Percentiles rank a stretch among this genome's conserved stretches.
phyloP scores from a whole-genome alignment of 2,888 invertebrate species.

The Prosapia bicincta region DNA sequence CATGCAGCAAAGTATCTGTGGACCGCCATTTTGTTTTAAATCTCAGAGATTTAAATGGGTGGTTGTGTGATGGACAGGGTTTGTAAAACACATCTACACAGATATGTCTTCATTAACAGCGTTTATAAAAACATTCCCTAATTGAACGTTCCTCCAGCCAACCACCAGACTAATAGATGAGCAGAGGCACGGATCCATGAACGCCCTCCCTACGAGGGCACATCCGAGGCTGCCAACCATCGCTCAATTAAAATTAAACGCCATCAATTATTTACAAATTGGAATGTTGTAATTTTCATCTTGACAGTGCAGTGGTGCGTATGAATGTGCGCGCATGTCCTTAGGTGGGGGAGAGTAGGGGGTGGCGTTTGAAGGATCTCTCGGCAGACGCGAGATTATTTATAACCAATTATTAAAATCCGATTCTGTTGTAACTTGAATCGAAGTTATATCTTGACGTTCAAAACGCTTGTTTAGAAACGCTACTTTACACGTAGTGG shows the following conservation, averaged over 20 bases:
- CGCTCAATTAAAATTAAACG: constrained; percentile 33
- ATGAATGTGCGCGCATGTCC: constrained; percentile 5
- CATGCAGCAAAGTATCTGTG: too few species aligned
- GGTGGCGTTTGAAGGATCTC: background rate
- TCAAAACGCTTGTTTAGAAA: too few species aligned
- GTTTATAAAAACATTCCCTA: too few species aligned
- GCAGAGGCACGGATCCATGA: background rate
- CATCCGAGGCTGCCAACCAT: constrained; percentile 9
- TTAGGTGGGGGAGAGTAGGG: background rate
- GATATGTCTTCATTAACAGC: too few species aligned
- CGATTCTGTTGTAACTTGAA: background rate
- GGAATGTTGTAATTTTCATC: constrained; percentile 30
- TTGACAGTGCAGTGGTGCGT: constrained; percentile 4
- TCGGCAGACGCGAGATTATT: constrained; percentile 20
- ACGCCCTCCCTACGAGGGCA: background rate
- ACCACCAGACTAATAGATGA: background rate
- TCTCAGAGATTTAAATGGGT: too few species aligned
- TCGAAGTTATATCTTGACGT: too few species aligned
- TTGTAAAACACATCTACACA: too few species aligned
- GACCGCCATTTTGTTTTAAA: too few species aligned
- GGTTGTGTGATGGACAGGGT: too few species aligned
- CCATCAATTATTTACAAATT: constrained; percentile 32
- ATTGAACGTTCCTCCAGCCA: background rate
- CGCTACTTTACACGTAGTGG: too few species aligned
- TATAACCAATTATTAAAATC: background rate